Evolutionary conservation across 2,113 vertebrate genomes (phyloP), one percentile per base, ranked within the genome.

Genomic region (Taurulus bubalis): DNA sequence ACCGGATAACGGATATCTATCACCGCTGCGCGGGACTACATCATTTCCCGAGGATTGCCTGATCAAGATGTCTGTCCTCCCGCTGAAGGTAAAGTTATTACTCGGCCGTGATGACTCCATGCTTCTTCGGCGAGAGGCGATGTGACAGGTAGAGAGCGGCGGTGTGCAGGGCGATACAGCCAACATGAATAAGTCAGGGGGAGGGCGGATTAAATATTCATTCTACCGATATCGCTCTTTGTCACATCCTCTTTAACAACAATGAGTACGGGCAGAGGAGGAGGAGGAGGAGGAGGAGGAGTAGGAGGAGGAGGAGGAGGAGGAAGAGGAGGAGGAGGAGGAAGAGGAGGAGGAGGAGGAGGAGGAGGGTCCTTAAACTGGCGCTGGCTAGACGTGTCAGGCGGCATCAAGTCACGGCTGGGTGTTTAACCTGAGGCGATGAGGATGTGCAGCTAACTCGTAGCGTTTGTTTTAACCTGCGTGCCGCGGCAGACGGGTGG

Each of bases 171-270:
- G 78, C 75, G 88, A 90, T 80, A 73, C 15, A 85, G 86, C 86
- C 1, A 89, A 80, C 93, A 91, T 93, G 95, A 96, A 95, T 91
- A 88, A 91, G 86, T 93, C 90, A 85, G 68, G 82, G 75, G 82
- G 83, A 40, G 83, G 79, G 67, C 58, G 59, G 58, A 94, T 95
- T 91, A 94, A 95, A 95, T 94, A 95, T 95, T 94, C 90, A 94
- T 93, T 40, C 71, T 22, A 75, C 62, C 45, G 78, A 83, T 87
- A 89, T 94, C 89, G 88, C 91, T 93, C 92, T 92, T 92, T 93
- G 93, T 95, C 92, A 92, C 90, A 88, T 93, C 89, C 85, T 93
- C 89, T 92, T 93, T 91, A 92, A 92, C 88, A 92, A 89, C 90
- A 85, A 93, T 88, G 85, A 91, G 90, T 82, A 79, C 47, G 32